Conservation (phyloP, 2,113 vertebrate genomes). For the Poecilia latipinna region DNA sequence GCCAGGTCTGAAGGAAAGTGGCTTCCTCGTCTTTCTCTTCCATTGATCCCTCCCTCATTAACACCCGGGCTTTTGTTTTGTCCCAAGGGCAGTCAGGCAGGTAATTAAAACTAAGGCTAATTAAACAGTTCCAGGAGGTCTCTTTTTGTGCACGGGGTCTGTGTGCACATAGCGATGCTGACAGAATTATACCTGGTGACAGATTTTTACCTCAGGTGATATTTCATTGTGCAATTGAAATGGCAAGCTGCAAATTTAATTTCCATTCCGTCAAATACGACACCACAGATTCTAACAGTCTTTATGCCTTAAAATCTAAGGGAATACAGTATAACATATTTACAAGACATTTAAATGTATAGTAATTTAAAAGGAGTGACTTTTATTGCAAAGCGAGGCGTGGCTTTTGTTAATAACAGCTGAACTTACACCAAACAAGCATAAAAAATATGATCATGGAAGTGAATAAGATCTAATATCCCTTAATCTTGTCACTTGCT, state of each 20-base stretch:
- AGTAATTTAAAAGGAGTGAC: too few relatives aligned
- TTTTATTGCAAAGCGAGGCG: too few relatives aligned
- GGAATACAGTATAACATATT: background rate
- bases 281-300: conserved; percentile 35
- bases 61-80: conserved; percentile 60
- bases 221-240: conserved; percentile 48
- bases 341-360: background rate
- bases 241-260: conserved; percentile 31
- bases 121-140: conserved; percentile 64
- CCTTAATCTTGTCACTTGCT: background rate
- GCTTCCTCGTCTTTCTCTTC: conserved; percentile 54
- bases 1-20: conserved; percentile 47
- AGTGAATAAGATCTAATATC: background rate
- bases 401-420: too few relatives aligned
- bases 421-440: too few relatives aligned
- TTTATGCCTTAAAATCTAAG: background rate
- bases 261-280: conserved; percentile 22
- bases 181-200: conserved; percentile 34
- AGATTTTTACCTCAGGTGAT: conserved; percentile 37
- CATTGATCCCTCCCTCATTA: conserved; percentile 76
- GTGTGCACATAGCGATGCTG: conserved; percentile 4
- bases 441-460: too few relatives aligned
- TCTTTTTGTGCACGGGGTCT: background rate
- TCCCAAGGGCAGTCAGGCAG: conserved; percentile 63
- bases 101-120: conserved; percentile 77